Conservation (phyloP, 2,797 vertebrate genomes). For the Zenarchopterus dispar region DNA sequence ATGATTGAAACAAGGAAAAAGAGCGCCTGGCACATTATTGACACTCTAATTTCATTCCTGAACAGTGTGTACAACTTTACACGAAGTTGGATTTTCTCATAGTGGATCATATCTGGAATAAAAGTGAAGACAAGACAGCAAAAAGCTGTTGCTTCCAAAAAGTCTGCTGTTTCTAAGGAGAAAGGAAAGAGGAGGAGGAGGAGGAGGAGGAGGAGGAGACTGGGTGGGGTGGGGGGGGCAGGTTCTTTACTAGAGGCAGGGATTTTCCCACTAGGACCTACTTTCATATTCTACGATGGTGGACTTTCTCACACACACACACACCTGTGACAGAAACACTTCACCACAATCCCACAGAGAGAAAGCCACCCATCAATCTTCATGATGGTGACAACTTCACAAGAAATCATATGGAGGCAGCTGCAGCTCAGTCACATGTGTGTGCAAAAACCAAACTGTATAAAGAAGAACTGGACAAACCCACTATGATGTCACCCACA, state of each 20-base stretch:
- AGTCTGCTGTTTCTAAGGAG: conserved; percentile 30
- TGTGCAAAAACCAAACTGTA: background rate
- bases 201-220: conserved; percentile 6
- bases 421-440: conserved; percentile 1
- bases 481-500: too few relatives aligned
- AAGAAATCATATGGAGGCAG: conserved; percentile 33
- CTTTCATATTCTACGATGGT: conserved; percentile 22
- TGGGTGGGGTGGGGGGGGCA: conserved; percentile 5
- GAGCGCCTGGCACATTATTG: background rate
- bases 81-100: background rate
- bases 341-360: conserved; percentile 34
- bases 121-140: too few relatives aligned
- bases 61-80: background rate
- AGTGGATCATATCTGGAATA: too few relatives aligned
- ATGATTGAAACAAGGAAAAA: background rate
- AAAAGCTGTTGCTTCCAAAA: conserved; percentile 23
- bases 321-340: conserved; percentile 54
- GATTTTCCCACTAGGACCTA: conserved; percentile 63
- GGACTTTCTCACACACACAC: conserved; percentile 15
- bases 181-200: conserved; percentile 17
- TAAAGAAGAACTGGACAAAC: too few relatives aligned
- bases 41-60: background rate
- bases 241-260: conserved; percentile 70
- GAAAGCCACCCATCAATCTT: conserved; percentile 36
- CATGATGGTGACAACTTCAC: conserved; percentile 18